Conservation (phyloP, 2,113 vertebrate species). For the Euleptes europaea region DNA sequence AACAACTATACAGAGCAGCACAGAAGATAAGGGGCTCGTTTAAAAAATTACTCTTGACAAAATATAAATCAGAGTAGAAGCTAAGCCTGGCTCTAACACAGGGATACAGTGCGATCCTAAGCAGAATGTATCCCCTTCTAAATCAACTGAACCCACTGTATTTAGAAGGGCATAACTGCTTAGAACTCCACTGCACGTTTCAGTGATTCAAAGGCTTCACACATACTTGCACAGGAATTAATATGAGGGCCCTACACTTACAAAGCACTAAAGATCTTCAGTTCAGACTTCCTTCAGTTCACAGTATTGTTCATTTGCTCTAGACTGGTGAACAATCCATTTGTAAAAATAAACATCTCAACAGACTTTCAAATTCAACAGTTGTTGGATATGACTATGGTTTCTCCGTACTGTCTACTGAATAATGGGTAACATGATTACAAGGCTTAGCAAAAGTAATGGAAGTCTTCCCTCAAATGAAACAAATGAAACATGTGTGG, state of each 20-base stretch:
- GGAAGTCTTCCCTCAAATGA: background rate
- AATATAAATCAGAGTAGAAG: constrained; percentile 17
- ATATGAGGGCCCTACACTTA: background rate
- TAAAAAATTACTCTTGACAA: background rate
- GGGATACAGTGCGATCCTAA: background rate
- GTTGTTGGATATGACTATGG: background rate
- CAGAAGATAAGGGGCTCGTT: background rate
- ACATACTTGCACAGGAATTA: background rate
- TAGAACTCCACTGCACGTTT: background rate
- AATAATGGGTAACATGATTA: constrained; percentile 2
- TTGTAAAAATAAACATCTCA: background rate
- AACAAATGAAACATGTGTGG: background rate
- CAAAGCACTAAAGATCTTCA: background rate
- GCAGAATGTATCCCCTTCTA: no score
- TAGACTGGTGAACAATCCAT: background rate
- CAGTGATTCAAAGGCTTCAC: constrained; percentile 21
- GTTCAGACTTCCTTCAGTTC: constrained; percentile 3
- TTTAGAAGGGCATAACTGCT: no score
- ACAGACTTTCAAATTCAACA: background rate
- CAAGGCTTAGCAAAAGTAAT: background rate
- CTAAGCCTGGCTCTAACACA: background rate
- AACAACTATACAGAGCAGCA: background rate
- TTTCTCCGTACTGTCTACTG: background rate
- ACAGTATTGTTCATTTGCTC: constrained; percentile 1
- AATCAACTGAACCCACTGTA: no score